Conservation (phyloP, 2,113 vertebrate genomes). For the Prionailurus viverrinus region DNA sequence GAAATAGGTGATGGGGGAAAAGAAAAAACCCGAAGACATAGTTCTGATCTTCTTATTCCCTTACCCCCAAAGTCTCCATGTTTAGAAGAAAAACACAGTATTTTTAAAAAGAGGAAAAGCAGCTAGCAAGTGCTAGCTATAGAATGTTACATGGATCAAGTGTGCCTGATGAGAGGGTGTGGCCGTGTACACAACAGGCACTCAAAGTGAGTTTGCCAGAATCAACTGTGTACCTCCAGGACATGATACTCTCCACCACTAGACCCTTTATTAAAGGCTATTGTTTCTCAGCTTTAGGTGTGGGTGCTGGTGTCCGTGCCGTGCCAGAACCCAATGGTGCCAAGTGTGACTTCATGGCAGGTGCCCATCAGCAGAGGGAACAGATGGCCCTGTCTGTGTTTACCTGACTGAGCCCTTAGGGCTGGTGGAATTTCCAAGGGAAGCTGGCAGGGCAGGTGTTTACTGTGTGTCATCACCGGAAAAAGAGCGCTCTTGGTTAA, state of each 20-base stretch:
- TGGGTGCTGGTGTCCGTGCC: background rate
- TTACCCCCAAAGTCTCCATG: background rate
- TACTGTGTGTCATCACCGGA: background rate
- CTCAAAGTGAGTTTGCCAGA: background rate
- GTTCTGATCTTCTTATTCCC: background rate
- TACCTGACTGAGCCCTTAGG: background rate
- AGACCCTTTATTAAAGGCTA: background rate
- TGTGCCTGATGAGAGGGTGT: background rate
- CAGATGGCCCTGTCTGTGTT: background rate
- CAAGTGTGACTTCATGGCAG: background rate
- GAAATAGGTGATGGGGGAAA: background rate
- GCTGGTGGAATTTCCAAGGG: background rate
- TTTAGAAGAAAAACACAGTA: background rate
- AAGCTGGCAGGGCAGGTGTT: background rate
- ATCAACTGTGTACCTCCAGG: background rate
- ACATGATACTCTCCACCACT: background rate
- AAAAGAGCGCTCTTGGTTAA: background rate
- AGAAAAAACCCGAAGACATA: background rate
- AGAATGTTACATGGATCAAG: background rate
- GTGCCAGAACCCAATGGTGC: background rate
- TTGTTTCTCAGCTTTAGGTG: background rate
- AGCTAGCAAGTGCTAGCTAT: background rate
- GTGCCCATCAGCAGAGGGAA: background rate
- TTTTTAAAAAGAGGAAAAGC: slow-evolving; percentile 29
- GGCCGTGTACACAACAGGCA: background rate